phyloP scores from a whole-genome alignment of 2,113 vertebrate species.

The Rhabdomys dilectus region DNA sequence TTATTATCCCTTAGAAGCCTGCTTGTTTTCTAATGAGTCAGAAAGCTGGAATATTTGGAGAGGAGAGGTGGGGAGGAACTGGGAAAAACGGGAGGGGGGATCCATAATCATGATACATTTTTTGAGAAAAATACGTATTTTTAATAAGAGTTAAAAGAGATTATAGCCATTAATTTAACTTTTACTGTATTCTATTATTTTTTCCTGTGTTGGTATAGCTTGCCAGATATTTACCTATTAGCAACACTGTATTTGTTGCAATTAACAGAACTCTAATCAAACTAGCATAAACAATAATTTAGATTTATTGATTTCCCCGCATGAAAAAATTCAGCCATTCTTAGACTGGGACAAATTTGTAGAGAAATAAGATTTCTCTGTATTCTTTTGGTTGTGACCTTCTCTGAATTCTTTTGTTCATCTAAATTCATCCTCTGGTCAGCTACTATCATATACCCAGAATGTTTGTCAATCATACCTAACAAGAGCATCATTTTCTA shows the following conservation, averaged over 20 bases:
- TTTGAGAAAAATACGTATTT: neutral
- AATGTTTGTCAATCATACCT: neutral
- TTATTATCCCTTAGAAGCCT: neutral
- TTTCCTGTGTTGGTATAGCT: neutral
- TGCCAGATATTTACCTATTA: neutral
- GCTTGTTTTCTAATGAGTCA: neutral
- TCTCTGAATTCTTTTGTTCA: neutral
- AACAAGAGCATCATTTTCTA: neutral
- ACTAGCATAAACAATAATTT: neutral
- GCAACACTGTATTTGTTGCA: neutral
- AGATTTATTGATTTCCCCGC: neutral
- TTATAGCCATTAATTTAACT: neutral
- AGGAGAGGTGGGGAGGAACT: neutral
- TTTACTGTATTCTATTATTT: neutral
- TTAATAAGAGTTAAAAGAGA: neutral
- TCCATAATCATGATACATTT: neutral
- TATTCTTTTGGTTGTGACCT: neutral
- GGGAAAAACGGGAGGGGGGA: neutral
- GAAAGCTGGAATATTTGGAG: neutral
- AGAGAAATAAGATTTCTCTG: neutral
- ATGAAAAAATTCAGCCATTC: constrained; percentile 8
- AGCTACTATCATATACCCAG: neutral
- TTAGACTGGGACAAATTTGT: neutral
- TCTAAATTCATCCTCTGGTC: neutral
- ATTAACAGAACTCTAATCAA: neutral